A percentile compares a stretch with the other conserved stretches of the same genome.
phyloP scores from a whole-genome alignment of 2,888 invertebrate species.

The Agrilus mali region DNA sequence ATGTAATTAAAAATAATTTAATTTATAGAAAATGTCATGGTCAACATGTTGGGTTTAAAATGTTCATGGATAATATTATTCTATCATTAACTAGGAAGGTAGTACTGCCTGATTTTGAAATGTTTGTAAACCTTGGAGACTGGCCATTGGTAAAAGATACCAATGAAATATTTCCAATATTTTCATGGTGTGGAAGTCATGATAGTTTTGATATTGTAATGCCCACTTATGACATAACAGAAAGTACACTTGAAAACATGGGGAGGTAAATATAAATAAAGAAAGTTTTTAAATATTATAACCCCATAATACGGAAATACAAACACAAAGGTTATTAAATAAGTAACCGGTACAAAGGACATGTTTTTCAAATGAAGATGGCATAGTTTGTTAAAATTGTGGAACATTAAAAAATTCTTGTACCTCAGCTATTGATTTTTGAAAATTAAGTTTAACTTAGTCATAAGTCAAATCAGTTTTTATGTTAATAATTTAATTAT shows the following conservation, averaged over 20 bases:
- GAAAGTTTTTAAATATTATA: background rate
- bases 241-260: conserved; percentile 87
- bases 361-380: no score
- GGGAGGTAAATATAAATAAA: conserved; percentile 49
- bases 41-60: conserved; percentile 88
- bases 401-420: no score
- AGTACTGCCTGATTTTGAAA: conserved; percentile 71
- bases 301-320: no score
- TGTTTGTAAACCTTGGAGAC: conserved; percentile 88
- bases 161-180: conserved; percentile 57
- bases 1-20: conserved; percentile 70
- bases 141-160: conserved; percentile 67
- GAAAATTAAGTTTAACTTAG: no score
- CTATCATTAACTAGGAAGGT: conserved; percentile 72
- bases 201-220: conserved; percentile 78
- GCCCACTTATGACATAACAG: conserved; percentile 92
- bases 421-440: no score
- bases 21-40: conserved; percentile 85
- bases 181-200: conserved; percentile 93
- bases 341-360: no score
- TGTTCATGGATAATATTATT: conserved; percentile 84
- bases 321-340: no score
- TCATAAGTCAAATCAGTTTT: no score
- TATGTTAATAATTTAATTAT: no score
- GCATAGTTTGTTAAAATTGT: no score